These are phyloP conservation scores for Rhinoderma darwinii DNA, from an alignment of 2,113 vertebrate genomes.

Conservation along the genomic window DNA sequence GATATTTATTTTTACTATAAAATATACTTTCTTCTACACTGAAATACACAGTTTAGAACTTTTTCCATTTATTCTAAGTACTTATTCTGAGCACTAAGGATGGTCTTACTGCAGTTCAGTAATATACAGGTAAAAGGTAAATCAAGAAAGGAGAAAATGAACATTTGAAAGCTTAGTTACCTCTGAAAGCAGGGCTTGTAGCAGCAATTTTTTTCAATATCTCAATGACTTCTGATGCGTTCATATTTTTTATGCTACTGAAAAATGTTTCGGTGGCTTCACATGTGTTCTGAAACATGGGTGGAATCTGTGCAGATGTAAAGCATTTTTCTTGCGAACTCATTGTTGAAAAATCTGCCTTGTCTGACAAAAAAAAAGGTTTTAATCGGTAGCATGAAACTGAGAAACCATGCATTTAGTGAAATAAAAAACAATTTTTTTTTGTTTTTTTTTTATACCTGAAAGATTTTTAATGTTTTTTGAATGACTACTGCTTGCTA, in stretches of 20 bases:
- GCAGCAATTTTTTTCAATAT: slow-evolving; percentile 65
- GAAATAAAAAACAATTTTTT: too few relatives aligned
- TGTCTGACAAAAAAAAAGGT: neutral
- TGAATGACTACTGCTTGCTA: neutral
- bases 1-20: too few relatives aligned
- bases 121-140: neutral
- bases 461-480: neutral
- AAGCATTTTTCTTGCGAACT: neutral
- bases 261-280: slow-evolving; percentile 61
- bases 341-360: neutral
- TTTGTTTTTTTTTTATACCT: neutral
- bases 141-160: neutral
- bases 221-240: slow-evolving; percentile 63
- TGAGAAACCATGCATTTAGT: neutral
- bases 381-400: neutral
- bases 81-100: too few relatives aligned
- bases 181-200: slow-evolving; percentile 68
- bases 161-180: slow-evolving; percentile 52
- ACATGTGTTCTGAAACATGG: neutral
- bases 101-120: too few relatives aligned
- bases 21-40: too few relatives aligned
- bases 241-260: slow-evolving; percentile 66
- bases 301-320: neutral
- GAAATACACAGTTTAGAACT: too few relatives aligned
- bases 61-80: too few relatives aligned